Percentiles rank a stretch among this genome's conserved stretches.
phyloP scores from a whole-genome alignment of 2,888 invertebrate species.

The Brachynemurus nebulosus region DNA sequence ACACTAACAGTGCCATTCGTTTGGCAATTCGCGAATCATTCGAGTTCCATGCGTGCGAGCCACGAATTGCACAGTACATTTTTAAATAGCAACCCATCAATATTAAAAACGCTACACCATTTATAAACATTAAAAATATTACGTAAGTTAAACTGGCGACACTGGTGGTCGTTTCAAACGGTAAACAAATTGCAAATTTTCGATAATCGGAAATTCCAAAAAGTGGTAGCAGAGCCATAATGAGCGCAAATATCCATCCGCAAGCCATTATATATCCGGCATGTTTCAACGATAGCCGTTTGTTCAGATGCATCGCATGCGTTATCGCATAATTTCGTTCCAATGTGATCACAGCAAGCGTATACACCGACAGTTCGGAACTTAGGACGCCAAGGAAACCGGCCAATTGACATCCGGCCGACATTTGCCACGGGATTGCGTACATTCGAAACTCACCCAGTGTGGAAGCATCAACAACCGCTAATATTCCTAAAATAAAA shows the following conservation, averaged over 20 bases:
- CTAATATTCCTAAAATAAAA: constrained; percentile 58
- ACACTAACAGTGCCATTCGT: constrained; percentile 90
- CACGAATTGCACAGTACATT: constrained; percentile 96
- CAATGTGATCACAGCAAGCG: constrained; percentile 88
- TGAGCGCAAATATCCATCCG: constrained; percentile 83
- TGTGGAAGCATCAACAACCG: constrained; percentile 91
- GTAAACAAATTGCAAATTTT: constrained; percentile 92
- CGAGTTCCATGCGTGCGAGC: constrained; percentile 94
- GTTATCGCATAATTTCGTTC: constrained; percentile 96
- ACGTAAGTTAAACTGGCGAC: constrained; percentile 75
- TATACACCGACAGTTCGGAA: constrained; percentile 89
- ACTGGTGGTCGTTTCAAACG: constrained; percentile 76
- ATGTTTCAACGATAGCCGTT: constrained; percentile 77
- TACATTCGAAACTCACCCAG: constrained; percentile 91
- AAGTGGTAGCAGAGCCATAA: constrained; percentile 79
- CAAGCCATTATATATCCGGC: constrained; percentile 83
- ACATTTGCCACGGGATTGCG: constrained; percentile 96
- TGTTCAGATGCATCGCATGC: constrained; percentile 94
- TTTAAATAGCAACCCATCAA: constrained; percentile 92
- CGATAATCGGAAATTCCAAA: constrained; percentile 89
- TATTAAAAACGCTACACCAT: constrained; percentile 86
- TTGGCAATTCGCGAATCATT: constrained; percentile 94
- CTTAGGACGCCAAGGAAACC: constrained; percentile 91
- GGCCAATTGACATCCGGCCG: constrained; percentile 80
- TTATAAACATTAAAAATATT: constrained; percentile 77